A percentile compares a stretch with the other conserved stretches of the same genome.
phyloP scores from a whole-genome alignment of 2,888 invertebrate genomes.

The Conomelus anceps region DNA sequence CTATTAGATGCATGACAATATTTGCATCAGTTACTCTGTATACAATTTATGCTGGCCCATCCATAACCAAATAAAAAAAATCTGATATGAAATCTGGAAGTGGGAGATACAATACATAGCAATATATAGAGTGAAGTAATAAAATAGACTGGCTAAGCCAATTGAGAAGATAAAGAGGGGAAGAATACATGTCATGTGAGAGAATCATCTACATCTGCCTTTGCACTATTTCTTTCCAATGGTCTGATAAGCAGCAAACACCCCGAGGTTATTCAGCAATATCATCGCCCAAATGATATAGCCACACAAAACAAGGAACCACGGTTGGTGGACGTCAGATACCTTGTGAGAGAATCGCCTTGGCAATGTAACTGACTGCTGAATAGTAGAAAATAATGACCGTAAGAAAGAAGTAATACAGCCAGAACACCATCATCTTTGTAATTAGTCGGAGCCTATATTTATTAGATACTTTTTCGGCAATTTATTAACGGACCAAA shows the following conservation, averaged over 20 bases:
- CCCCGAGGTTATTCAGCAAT: neutral
- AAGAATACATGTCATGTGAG: neutral
- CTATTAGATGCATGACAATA: no score
- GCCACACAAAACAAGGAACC: neutral
- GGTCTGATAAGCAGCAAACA: neutral
- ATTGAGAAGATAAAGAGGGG: neutral
- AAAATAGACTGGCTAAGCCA: no score
- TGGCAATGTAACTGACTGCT: no score
- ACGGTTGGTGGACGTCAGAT: neutral
- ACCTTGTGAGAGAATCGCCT: neutral
- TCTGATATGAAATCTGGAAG: neutral
- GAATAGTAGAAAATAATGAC: neutral
- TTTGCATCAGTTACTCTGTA: neutral
- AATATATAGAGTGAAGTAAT: neutral
- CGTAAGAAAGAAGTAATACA: neutral
- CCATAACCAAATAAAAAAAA: neutral
- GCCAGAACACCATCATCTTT: neutral
- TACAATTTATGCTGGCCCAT: neutral
- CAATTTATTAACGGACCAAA: neutral
- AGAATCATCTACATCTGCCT: neutral
- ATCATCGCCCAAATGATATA: neutral
- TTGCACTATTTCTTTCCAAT: neutral
- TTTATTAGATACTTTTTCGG: neutral
- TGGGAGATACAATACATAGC: neutral
- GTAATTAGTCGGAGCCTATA: neutral